phyloP scores from a whole-genome alignment of 2,888 invertebrate genomes.

The Cancer borealis region DNA sequence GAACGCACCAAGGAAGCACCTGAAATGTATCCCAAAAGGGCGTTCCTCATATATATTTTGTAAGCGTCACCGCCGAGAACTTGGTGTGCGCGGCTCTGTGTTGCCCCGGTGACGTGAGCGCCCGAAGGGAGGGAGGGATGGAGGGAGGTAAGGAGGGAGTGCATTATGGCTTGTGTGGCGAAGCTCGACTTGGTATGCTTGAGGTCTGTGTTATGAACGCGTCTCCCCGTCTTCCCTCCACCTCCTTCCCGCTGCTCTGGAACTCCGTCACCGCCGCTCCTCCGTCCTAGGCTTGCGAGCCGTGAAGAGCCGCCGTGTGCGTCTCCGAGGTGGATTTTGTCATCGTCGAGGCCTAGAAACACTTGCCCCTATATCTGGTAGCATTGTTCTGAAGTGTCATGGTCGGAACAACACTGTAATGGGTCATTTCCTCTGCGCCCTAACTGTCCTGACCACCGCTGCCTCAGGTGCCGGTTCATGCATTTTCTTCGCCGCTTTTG shows the following conservation, averaged over 20 bases:
- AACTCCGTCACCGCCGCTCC: background rate
- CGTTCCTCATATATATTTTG: background rate
- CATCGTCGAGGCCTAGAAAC: constrained; percentile 53
- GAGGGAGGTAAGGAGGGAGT: constrained; percentile 2
- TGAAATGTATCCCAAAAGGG: background rate
- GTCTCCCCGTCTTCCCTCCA: background rate
- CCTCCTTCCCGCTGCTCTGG: background rate
- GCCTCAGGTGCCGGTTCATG: constrained; percentile 63
- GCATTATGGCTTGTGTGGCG: constrained; percentile 39
- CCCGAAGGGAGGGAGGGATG: constrained; percentile 43
- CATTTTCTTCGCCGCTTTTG: constrained; percentile 44
- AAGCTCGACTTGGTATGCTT: constrained; percentile 39
- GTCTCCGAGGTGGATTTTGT: constrained; percentile 13
- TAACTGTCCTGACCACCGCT: constrained; percentile 73
- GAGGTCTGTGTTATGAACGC: constrained; percentile 44
- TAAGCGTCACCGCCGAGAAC: background rate
- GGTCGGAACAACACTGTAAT: constrained; percentile 72
- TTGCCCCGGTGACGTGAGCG: constrained; percentile 51
- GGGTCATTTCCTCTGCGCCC: constrained; percentile 72
- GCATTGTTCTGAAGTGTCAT: constrained; percentile 73
- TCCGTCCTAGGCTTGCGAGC: background rate
- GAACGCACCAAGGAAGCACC: constrained; percentile 10
- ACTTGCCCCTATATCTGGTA: constrained; percentile 73
- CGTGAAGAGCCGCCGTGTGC: background rate
- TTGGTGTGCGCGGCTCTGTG: constrained; percentile 34